Evolutionary conservation across 2,888 invertebrate genomes (phyloP), one percentile per base, ranked within the genome.

Genomic region (Agrotis segetum): DNA sequence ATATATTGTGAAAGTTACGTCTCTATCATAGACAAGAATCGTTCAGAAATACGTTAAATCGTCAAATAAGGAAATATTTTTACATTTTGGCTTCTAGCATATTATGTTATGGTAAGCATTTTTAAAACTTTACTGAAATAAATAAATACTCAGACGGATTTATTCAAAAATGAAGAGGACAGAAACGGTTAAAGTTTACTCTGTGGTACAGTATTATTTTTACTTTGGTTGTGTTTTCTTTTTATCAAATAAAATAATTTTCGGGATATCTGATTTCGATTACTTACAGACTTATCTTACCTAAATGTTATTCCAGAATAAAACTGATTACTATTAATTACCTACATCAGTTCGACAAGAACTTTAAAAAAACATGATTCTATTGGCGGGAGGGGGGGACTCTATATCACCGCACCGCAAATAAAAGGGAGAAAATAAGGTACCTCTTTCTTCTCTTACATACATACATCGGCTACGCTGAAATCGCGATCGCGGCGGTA

Each of bases 1-100:
- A 29, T 71, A 29, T 71, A 60, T 66, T 55, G 19, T 44, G 73
- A 66, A 70, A 58, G 62, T 59, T 67, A 78, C 14, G 47, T 79
- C 65, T 68, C 52, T 78, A 76, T 85, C 92, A 92, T 90, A 92
- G 92, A 93, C 91, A 92, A 90, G 67, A 70, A 67, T 73, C 89
- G 88, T 89, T 88, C 86, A 69, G 87, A 88, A 85, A 87, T 80
- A 44, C 58, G 46, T 24, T 60, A 50, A 46, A 47, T 46, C n/a
- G 17, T n/a, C 46, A 29, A 21, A 4, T 17, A 56, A 2, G 19
- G 29, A 21, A 7, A 29, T 40, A 40, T 6, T 44, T 69, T n/a
- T 21, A 44, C 13, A n/a, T 44, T 29, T 52, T 13, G 40, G 7
- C 65, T 5, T 16, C 7, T 21, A n/a, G 0, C n/a, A n/a, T n/a